Conservation (phyloP, 2,888 invertebrate genomes). For the Meandrusa payeni region DNA sequence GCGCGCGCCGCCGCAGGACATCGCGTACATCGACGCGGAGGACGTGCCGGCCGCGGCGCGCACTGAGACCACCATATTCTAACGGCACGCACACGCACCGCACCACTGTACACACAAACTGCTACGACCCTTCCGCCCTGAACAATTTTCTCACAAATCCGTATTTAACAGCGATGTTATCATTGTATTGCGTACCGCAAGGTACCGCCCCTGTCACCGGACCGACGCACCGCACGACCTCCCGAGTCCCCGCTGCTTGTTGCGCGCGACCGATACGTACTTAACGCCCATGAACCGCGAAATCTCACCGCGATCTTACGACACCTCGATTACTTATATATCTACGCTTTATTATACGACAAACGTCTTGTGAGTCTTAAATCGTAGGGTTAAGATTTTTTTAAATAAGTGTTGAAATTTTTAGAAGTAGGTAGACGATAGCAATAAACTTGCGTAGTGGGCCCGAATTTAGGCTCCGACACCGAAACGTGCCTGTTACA, state of each 20-base stretch:
- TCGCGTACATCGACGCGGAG: slow-evolving; percentile 91
- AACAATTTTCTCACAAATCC: too few relatives aligned
- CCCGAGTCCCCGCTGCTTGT: slow-evolving; percentile 3
- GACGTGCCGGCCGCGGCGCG: slow-evolving; percentile 60
- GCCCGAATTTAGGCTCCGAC: slow-evolving; percentile 46
- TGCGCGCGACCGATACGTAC: slow-evolving; percentile 46
- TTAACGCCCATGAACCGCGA: slow-evolving; percentile 41
- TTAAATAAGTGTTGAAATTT: slow-evolving; percentile 62
- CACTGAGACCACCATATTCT: slow-evolving; percentile 72
- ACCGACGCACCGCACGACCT: slow-evolving; percentile 13
- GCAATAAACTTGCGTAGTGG: slow-evolving; percentile 50
- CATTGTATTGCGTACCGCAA: too few relatives aligned
- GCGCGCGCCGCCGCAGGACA: slow-evolving; percentile 87
- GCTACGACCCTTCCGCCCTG: too few relatives aligned
- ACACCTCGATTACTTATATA: slow-evolving; percentile 33
- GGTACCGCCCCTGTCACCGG: slow-evolving; percentile 26
- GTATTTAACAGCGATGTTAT: too few relatives aligned
- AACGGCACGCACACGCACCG: slow-evolving; percentile 30
- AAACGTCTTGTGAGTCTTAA: slow-evolving; percentile 42
- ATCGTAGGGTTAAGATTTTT: slow-evolving; percentile 50
- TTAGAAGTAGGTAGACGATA: slow-evolving; percentile 62
- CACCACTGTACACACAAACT: too few relatives aligned
- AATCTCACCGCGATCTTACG: slow-evolving; percentile 40
- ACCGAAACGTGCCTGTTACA: slow-evolving; percentile 56
- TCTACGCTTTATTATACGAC: slow-evolving; percentile 36